Evolutionary conservation across 2,888 invertebrate genomes (phyloP).

Genomic region (Xanthia togata): DNA sequence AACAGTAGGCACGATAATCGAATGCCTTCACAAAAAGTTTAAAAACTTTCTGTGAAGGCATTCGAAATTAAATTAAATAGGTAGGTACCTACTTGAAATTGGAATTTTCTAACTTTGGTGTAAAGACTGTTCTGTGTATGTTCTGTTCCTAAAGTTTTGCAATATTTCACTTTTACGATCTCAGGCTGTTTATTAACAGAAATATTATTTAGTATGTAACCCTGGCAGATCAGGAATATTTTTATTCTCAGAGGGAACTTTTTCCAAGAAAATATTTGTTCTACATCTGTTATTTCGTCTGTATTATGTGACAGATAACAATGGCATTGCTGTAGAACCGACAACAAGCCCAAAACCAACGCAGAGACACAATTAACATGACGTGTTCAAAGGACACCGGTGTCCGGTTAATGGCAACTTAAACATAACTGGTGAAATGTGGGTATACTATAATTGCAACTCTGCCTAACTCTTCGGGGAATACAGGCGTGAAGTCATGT

Average conservation of each 20-base stretch:
- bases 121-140: slow-evolving; percentile 33
- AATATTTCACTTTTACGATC: slow-evolving; percentile 45
- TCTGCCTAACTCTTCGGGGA: no score
- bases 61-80: slow-evolving; percentile 46
- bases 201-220: slow-evolving; percentile 30
- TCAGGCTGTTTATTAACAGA: slow-evolving; percentile 21
- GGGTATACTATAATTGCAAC: no score
- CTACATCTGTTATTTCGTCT: not conserved
- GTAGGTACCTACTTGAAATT: slow-evolving; percentile 21
- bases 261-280: not conserved
- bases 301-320: not conserved
- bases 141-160: slow-evolving; percentile 36
- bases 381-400: no score
- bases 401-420: no score
- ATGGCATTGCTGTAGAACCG: not conserved
- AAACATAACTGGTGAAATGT: no score
- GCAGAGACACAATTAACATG: not conserved
- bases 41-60: slow-evolving; percentile 15
- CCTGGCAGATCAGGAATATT: not conserved
- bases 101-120: slow-evolving; percentile 20
- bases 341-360: not conserved
- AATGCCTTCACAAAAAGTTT: no score
- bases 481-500: no score
- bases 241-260: not conserved
- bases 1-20: not conserved